These are phyloP conservation scores for Arctia plantaginis DNA, from an alignment of 2,888 invertebrate genomes.

Conservation along the genomic window DNA sequence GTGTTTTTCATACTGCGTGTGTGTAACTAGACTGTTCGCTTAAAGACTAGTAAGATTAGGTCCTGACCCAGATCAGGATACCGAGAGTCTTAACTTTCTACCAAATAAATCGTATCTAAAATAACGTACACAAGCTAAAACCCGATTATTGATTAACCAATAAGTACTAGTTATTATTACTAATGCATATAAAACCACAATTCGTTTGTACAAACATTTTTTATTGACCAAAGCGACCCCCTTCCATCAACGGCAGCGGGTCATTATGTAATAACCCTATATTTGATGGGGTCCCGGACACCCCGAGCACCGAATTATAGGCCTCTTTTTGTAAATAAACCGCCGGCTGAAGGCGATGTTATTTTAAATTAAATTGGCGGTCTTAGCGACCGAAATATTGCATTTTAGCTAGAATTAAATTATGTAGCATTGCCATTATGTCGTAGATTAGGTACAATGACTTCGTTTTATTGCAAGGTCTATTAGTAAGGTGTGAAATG, in stretches of 20 bases:
- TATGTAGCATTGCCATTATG: conserved; percentile 10
- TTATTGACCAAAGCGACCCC: conserved; percentile 35
- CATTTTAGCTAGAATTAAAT: conserved; percentile 33
- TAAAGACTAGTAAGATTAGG: too few species aligned
- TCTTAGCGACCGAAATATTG: conserved; percentile 21
- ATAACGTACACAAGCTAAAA: neutral
- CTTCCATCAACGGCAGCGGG: conserved; percentile 59
- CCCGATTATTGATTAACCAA: conserved; percentile 2
- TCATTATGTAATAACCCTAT: conserved; percentile 81
- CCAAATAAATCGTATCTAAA: neutral
- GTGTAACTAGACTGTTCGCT: too few species aligned
- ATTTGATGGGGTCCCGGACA: conserved; percentile 68
- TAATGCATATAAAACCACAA: conserved; percentile 38
- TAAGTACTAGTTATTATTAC: conserved; percentile 10
- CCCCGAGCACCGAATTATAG: conserved; percentile 75
- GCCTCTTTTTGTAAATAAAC: conserved; percentile 82
- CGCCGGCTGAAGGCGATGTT: conserved; percentile 55
- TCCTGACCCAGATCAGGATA: neutral
- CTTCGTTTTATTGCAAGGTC: conserved; percentile 23
- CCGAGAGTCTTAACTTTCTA: neutral
- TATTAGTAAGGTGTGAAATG: conserved; percentile 23
- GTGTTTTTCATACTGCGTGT: neutral
- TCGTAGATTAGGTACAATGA: conserved; percentile 36
- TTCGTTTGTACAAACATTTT: conserved; percentile 32
- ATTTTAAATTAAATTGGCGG: conserved; percentile 41